Conservation (phyloP, 2,113 vertebrate genomes). For the Monarcha castaneiventris region DNA sequence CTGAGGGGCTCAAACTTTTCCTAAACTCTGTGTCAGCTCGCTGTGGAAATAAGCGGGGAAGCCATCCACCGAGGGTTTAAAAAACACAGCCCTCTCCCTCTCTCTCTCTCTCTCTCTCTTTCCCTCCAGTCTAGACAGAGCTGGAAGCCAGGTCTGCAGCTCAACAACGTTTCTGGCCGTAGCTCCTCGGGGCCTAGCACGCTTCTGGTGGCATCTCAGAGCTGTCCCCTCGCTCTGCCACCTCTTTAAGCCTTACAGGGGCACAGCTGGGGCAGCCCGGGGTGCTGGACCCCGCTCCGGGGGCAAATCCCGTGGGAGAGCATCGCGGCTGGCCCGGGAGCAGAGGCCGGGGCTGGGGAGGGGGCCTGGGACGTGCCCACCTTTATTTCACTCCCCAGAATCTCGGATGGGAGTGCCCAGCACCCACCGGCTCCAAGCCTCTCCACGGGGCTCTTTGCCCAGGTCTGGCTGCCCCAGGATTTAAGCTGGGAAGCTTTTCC, state of each 20-base stretch:
- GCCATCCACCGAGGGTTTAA: neutral
- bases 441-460: neutral
- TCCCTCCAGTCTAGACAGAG: slow-evolving; percentile 4
- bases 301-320: rapidly evolving
- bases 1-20: neutral
- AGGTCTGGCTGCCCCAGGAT: neutral
- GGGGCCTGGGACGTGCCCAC: neutral
- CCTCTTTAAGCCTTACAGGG: rapidly evolving
- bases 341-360: neutral
- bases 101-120: neutral
- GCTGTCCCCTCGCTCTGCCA: neutral
- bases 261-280: too few relatives aligned
- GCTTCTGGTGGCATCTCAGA: neutral
- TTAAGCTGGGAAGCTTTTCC: neutral
- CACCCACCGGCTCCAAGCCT: rapidly evolving
- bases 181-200: neutral
- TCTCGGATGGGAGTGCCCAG: rapidly evolving
- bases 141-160: neutral
- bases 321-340: too few relatives aligned
- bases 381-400: neutral
- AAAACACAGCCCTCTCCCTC: neutral
- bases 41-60: neutral
- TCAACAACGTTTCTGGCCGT: neutral
- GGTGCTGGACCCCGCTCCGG: neutral
- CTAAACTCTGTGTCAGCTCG: neutral